These are phyloP conservation scores for Diachrysia chrysitis DNA, from an alignment of 2,888 invertebrate genomes.

Conservation along the genomic window DNA sequence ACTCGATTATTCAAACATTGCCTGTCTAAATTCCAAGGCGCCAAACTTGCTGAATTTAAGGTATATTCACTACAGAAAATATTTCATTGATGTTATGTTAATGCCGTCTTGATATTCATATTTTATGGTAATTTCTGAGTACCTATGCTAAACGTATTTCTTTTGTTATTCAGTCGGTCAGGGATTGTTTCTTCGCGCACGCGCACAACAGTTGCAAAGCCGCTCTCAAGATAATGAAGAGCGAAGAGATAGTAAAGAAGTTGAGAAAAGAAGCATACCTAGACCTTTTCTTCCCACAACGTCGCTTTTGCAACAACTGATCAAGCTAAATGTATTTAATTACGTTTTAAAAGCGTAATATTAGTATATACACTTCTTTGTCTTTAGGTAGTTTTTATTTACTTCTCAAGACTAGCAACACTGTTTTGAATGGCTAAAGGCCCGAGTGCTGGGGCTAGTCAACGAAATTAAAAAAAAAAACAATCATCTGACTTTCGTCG, in stretches of 20 bases:
- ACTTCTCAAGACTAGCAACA: conserved; percentile 65
- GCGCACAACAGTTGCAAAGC: conserved; percentile 87
- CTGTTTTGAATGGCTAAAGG: conserved; percentile 26
- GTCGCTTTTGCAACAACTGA: conserved; percentile 74
- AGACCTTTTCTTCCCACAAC: conserved; percentile 83
- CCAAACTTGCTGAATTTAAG: conserved; percentile 83
- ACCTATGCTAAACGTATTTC: conserved; percentile 1
- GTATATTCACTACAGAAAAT: conserved; percentile 59
- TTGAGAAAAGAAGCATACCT: conserved; percentile 85
- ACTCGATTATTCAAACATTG: conserved; percentile 78
- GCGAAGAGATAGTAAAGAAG: conserved; percentile 84
- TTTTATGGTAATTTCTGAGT: conserved; percentile 1
- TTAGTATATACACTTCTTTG: conserved; percentile 17
- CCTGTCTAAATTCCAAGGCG: conserved; percentile 81
- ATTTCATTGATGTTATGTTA: neutral
- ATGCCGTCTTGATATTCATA: neutral
- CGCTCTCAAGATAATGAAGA: conserved; percentile 85
- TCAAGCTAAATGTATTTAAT: conserved; percentile 18
- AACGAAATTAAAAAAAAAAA: conserved; percentile 45
- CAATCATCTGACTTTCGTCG: conserved; percentile 81
- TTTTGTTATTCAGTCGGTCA: conserved; percentile 75
- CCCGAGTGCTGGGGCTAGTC: conserved; percentile 6
- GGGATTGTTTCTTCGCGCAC: conserved; percentile 87
- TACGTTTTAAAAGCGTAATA: neutral
- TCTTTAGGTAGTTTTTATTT: conserved; percentile 35